A percentile compares a stretch with the other conserved stretches of the same genome.
phyloP scores from a whole-genome alignment of 2,888 invertebrate species.

The Lasiommata megera region DNA sequence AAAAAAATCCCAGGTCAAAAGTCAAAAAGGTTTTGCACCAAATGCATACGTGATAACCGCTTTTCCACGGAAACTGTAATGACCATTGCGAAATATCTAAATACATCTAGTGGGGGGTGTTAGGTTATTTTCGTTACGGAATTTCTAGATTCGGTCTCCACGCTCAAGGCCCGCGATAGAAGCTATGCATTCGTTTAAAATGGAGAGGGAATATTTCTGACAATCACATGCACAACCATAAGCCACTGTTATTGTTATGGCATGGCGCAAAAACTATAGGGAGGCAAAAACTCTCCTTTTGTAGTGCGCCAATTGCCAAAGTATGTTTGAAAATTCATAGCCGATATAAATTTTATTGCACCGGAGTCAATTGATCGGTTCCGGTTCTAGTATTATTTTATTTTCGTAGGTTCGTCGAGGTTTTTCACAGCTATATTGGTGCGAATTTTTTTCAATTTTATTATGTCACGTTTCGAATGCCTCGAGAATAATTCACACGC shows the following conservation, averaged over 20 bases:
- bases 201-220: background rate
- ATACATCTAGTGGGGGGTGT: no score
- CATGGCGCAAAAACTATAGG: constrained; percentile 6
- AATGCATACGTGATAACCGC: no score
- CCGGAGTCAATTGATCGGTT: constrained; percentile 27
- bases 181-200: no score
- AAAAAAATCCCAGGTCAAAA: no score
- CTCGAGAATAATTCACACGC: constrained; percentile 3
- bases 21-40: no score
- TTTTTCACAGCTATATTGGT: constrained; percentile 26
- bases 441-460: constrained; percentile 21
- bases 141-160: no score
- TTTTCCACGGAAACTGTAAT: no score
- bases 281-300: constrained; percentile 20
- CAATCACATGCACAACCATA: background rate
- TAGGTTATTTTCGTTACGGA: no score
- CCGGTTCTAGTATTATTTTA: constrained; percentile 24
- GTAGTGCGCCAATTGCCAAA: constrained; percentile 21
- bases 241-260: background rate
- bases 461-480: constrained; percentile 23
- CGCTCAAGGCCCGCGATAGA: no score
- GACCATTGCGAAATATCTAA: no score
- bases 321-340: constrained; percentile 30
- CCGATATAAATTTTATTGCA: constrained; percentile 31
- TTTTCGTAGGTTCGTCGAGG: constrained; percentile 25